These are phyloP conservation scores for Diarsia brunnea DNA, from an alignment of 2,888 invertebrate genomes.

Conservation along the genomic window DNA sequence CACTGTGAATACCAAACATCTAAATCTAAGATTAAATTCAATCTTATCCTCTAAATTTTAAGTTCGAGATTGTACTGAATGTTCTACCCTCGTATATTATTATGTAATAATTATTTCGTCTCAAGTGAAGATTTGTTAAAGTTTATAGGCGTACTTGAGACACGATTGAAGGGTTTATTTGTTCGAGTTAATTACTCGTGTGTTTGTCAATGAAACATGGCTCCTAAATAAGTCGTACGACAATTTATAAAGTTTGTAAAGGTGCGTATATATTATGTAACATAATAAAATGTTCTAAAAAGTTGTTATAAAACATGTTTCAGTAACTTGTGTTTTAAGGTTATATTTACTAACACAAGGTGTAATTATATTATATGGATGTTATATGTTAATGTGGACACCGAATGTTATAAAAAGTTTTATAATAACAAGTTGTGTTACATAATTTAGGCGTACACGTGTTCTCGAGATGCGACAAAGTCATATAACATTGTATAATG, in stretches of 20 bases:
- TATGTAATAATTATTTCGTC: neutral
- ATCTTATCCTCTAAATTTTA: fast-evolving
- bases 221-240: constrained; percentile 16
- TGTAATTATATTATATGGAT: too few relatives aligned
- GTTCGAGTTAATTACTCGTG: constrained; percentile 28
- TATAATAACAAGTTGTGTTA: too few relatives aligned
- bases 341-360: too few relatives aligned
- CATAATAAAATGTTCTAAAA: too few relatives aligned
- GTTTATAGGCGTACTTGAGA: constrained; percentile 47
- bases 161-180: constrained; percentile 13
- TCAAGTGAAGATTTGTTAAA: constrained; percentile 23
- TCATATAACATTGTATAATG: too few relatives aligned
- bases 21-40: neutral
- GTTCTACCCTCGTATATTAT: neutral
- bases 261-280: too few relatives aligned
- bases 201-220: constrained; percentile 31
- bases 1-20: constrained; percentile 9
- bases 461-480: too few relatives aligned
- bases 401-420: too few relatives aligned
- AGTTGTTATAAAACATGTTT: too few relatives aligned
- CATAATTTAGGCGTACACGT: too few relatives aligned
- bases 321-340: too few relatives aligned
- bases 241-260: constrained; percentile 10
- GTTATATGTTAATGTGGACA: too few relatives aligned
- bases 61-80: neutral